phyloP scores from a whole-genome alignment of 2,113 vertebrate genomes.

The Phrynosoma platyrhinos region DNA sequence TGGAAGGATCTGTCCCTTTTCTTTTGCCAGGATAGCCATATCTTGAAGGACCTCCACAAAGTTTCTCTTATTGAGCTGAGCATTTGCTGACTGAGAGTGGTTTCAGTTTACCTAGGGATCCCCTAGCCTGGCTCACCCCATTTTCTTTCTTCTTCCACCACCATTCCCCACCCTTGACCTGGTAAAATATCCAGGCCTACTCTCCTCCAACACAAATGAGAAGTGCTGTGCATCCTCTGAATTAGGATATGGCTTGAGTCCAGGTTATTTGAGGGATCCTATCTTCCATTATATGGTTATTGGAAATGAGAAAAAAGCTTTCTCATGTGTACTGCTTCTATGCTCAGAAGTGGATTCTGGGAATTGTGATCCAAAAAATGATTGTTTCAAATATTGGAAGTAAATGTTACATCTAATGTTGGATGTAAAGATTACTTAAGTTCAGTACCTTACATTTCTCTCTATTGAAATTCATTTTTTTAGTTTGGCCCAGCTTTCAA shows the following conservation, averaged over 20 bases:
- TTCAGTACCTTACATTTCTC: too few relatives aligned
- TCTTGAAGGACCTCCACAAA: not conserved
- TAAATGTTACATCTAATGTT: too few relatives aligned
- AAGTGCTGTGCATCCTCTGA: not conserved
- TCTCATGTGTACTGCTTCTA: too few relatives aligned
- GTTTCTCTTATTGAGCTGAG: not conserved
- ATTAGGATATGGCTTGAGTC: not conserved
- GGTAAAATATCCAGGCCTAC: not conserved
- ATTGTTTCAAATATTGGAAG: too few relatives aligned
- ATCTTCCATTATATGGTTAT: too few relatives aligned
- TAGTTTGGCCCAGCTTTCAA: too few relatives aligned
- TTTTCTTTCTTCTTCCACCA: not conserved
- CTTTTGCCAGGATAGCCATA: not conserved
- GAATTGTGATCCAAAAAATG: too few relatives aligned
- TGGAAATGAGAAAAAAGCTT: too few relatives aligned
- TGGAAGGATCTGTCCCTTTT: not conserved
- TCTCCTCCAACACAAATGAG: not conserved
- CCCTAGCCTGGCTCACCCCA: not conserved
- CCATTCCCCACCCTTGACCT: not conserved
- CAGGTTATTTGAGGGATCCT: too few relatives aligned
- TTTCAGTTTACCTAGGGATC: not conserved
- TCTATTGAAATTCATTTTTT: too few relatives aligned
- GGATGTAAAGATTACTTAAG: too few relatives aligned
- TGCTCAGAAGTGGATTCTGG: too few relatives aligned
- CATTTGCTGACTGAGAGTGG: not conserved